Conservation (phyloP, 2,797 vertebrate species). For the Sarcoramphus papa region DNA sequence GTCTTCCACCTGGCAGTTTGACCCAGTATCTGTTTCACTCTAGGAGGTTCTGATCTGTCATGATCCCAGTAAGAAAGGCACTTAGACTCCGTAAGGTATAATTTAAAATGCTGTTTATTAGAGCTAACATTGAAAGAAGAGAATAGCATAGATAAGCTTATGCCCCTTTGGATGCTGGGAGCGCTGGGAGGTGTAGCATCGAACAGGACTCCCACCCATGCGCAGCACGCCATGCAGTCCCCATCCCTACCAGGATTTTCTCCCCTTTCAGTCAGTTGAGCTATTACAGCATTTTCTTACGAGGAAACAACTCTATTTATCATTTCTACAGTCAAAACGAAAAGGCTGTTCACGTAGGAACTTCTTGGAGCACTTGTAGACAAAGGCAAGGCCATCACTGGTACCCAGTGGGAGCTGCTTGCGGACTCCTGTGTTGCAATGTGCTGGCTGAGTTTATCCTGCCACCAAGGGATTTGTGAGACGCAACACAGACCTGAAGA, state of each 20-base stretch:
- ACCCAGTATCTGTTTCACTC: neutral
- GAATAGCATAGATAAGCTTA: neutral
- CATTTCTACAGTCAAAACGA: neutral
- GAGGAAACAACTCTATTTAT: neutral
- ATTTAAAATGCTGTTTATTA: neutral
- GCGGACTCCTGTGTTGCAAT: neutral
- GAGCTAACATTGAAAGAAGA: neutral
- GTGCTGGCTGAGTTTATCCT: neutral
- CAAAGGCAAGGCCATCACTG: neutral
- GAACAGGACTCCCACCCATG: rapidly evolving
- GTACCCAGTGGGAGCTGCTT: rapidly evolving
- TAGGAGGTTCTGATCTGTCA: neutral
- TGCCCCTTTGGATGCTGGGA: neutral
- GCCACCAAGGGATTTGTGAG: neutral
- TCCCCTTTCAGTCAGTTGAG: neutral
- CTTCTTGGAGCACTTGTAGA: neutral
- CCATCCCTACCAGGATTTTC: neutral
- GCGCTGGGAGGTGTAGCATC: neutral
- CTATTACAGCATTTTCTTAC: neutral
- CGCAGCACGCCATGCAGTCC: rapidly evolving
- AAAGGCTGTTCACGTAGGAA: neutral
- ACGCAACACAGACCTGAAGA: rapidly evolving
- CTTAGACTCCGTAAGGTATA: neutral
- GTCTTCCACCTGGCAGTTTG: neutral
- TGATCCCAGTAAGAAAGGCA: neutral